phyloP scores from a whole-genome alignment of 2,113 vertebrate genomes.

The Laticauda colubrina region DNA sequence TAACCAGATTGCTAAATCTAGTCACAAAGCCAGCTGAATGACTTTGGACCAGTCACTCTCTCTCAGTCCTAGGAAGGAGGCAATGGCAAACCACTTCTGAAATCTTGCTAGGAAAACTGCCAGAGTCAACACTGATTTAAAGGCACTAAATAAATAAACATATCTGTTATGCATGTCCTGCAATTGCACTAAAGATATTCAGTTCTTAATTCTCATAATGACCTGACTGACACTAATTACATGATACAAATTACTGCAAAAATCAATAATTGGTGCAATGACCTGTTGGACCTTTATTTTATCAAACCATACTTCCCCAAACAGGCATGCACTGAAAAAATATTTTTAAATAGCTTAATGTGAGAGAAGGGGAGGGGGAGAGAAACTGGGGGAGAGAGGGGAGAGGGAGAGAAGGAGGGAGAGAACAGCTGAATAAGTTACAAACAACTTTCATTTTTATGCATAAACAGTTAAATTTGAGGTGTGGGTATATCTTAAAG shows the following conservation, averaged over 20 bases:
- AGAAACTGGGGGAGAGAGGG: no score
- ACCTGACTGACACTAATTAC: not conserved
- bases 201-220: not conserved
- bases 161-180: not conserved
- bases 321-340: not conserved
- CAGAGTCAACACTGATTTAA: not conserved
- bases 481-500: constrained; percentile 41
- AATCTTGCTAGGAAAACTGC: not conserved
- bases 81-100: not conserved
- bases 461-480: constrained; percentile 47
- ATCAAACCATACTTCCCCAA: constrained; percentile 13
- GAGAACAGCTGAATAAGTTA: constrained; percentile 28
- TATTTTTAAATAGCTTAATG: constrained; percentile 17
- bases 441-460: constrained; percentile 46
- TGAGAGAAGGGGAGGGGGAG: not conserved
- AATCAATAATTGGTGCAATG: not conserved
- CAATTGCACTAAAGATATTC: not conserved
- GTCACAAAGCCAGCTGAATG: not conserved
- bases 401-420: no score
- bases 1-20: not conserved
- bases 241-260: not conserved
- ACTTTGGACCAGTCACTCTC: not conserved
- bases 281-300: not conserved
- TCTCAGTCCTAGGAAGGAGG: not conserved
- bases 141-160: not conserved